These are phyloP conservation scores for Drosophila bocki DNA, from an alignment of 1,140 invertebrate species.

Conservation along the genomic window DNA sequence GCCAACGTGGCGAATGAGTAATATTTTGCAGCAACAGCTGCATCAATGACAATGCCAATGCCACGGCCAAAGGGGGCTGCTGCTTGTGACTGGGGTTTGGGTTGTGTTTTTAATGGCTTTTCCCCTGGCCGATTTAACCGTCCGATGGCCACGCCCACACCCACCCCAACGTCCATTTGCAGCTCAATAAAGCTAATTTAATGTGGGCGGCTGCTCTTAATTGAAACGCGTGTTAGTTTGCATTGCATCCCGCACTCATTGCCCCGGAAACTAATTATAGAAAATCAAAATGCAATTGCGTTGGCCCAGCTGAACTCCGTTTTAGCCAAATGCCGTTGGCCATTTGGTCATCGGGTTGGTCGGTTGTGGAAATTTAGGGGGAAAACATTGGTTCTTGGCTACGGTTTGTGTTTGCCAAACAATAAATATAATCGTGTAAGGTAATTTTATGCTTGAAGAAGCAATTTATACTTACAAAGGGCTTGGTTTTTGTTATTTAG, in stretches of 20 bases:
- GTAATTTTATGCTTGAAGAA: conserved; percentile 5
- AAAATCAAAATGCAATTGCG: conserved; percentile 61
- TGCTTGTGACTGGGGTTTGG: not conserved
- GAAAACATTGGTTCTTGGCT: conserved; percentile 1
- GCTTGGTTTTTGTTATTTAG: not conserved
- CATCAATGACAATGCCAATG: conserved; percentile 63
- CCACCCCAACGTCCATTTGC: conserved; percentile 2
- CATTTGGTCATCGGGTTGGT: conserved; percentile 6
- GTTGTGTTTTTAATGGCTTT: conserved; percentile 54
- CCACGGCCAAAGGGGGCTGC: conserved; percentile 22
- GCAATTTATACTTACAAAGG: not conserved
- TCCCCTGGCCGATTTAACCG: conserved; percentile 24
- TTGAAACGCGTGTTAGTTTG: conserved; percentile 60
- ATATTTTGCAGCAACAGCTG: conserved; percentile 58
- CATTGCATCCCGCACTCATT: conserved; percentile 34
- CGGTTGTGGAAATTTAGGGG: conserved; percentile 1
- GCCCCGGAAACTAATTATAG: conserved; percentile 38
- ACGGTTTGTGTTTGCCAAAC: conserved; percentile 7
- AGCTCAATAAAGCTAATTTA: conserved; percentile 62
- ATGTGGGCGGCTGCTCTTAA: conserved; percentile 52
- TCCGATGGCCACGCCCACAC: not conserved
- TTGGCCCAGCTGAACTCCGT: conserved; percentile 15
- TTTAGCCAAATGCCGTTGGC: conserved; percentile 20
- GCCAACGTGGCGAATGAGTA: conserved; percentile 55
- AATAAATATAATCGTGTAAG: conserved; percentile 20